Evolutionary conservation across 2,888 invertebrate species (phyloP), one percentile per base, ranked within the genome.

Genomic region (Habrosyne pyritoides): DNA sequence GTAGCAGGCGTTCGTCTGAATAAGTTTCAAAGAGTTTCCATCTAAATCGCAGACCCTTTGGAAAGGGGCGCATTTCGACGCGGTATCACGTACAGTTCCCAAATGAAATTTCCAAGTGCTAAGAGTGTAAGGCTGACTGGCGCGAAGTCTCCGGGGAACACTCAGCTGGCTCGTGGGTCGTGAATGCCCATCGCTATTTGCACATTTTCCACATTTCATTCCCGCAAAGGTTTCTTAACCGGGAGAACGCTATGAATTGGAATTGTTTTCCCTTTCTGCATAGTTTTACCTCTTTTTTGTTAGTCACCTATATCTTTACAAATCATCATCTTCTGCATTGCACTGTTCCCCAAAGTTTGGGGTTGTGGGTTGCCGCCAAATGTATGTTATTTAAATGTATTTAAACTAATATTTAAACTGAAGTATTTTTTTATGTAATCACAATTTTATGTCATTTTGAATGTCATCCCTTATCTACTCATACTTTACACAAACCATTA

Each of bases 71-170:
- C 84, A 87, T 89, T 90, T 84, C 82, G 75, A 70, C 73, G 68
- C 80, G 78, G 77, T 67, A 71, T 83, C 91, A 91, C 91, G 91
- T 91, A 89, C 86, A 64, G 73, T 72, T 81, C 66, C 80, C 81
- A 85, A 90, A 90, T 89, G 86, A 89, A 90, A 89, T 89, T 89
- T 86, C 83, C 79, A 81, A 86, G 83, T 77, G 81, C 77, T 80
- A 77, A 81, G 77, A 76, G 78, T 75, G 79, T 75, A 77, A 69
- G 73, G 75, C 73, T 73, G 71, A 64, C 64, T 68, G 63, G 72
- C 59, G 64, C 66, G 63, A 61, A 61, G 60, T 77, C 83, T 73
- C 77, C 58, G 54, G 81, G 78, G 81, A 72, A 60, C 63, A 67
- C 70, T 78, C 72, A 63, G 71, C 67, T 64, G 63, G 60, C 69